Conservation (phyloP, 1,140 invertebrate species). For the Branchinecta lindahli region DNA sequence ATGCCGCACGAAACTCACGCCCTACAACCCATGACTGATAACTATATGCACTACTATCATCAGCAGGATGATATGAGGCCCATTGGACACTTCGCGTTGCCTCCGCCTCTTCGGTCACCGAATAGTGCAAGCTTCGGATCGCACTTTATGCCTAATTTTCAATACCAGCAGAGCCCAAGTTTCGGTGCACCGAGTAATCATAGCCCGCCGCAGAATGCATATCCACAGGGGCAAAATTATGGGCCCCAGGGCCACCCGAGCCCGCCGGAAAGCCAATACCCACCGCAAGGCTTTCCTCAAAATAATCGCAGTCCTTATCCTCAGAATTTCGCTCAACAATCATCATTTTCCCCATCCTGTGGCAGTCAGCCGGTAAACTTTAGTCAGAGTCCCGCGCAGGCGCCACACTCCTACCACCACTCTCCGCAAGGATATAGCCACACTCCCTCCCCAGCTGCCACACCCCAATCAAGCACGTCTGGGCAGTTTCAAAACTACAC, state of each 20-base stretch:
- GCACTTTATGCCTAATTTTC: conserved; percentile 17
- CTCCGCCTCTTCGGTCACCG: conserved; percentile 12
- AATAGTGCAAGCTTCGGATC: conserved; percentile 22
- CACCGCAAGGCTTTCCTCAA: background rate
- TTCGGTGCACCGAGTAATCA: background rate
- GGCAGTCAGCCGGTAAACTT: conserved; percentile 17
- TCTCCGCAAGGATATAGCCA: conserved; percentile 21
- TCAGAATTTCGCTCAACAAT: conserved; percentile 6
- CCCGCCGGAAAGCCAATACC: background rate
- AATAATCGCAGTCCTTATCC: conserved; percentile 3
- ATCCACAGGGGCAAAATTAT: background rate
- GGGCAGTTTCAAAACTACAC: background rate
- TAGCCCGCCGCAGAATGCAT: background rate
- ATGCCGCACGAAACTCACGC: background rate
- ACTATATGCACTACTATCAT: background rate
- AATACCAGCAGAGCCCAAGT: background rate
- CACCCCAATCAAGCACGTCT: conserved; percentile 15
- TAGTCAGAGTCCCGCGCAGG: conserved; percentile 16
- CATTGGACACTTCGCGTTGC: background rate
- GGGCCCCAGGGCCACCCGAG: background rate
- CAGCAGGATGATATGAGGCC: background rate
- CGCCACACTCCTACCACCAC: conserved; percentile 11
- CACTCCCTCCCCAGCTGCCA: conserved; percentile 16
- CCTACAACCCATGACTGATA: conserved; percentile 11
- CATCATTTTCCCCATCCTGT: conserved; percentile 15